Evolutionary conservation across 2,888 invertebrate species (phyloP).

Genomic region (Linnaemya tessellans): DNA sequence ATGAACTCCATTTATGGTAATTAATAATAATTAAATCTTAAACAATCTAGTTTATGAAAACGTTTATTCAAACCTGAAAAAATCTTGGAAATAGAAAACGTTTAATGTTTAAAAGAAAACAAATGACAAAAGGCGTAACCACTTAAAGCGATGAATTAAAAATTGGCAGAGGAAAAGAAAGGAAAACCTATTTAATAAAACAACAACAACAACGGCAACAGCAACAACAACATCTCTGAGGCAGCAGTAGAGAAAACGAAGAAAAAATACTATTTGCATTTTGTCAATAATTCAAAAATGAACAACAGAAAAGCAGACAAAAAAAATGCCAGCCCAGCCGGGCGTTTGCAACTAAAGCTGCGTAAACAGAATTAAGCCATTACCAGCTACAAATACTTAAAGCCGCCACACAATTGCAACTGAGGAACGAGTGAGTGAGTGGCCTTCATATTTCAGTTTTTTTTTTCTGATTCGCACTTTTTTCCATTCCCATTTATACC

Average conservation of each 20-base stretch:
- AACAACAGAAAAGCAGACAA: not conserved
- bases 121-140: conserved; percentile 75
- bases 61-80: conserved; percentile 14
- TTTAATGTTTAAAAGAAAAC: conserved; percentile 43
- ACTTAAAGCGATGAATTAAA: conserved; percentile 67
- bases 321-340: conserved; percentile 9
- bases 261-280: conserved; percentile 23
- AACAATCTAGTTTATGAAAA: conserved; percentile 18
- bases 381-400: conserved; percentile 20
- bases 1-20: conserved; percentile 42
- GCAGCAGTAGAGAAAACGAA: conserved; percentile 39
- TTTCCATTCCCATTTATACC: conserved; percentile 17
- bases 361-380: conserved; percentile 68
- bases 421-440: conserved; percentile 8
- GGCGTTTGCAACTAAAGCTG: conserved; percentile 53
- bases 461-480: conserved; percentile 60
- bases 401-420: conserved; percentile 18
- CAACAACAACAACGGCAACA: too few species aligned
- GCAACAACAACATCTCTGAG: conserved; percentile 53
- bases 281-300: conserved; percentile 36
- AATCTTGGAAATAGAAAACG: conserved; percentile 32
- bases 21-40: conserved; percentile 46
- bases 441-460: conserved; percentile 40
- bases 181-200: conserved; percentile 33
- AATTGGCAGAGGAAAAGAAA: conserved; percentile 29